Conservation (phyloP, 2,797 vertebrate genomes). For the Chelon auratus region DNA sequence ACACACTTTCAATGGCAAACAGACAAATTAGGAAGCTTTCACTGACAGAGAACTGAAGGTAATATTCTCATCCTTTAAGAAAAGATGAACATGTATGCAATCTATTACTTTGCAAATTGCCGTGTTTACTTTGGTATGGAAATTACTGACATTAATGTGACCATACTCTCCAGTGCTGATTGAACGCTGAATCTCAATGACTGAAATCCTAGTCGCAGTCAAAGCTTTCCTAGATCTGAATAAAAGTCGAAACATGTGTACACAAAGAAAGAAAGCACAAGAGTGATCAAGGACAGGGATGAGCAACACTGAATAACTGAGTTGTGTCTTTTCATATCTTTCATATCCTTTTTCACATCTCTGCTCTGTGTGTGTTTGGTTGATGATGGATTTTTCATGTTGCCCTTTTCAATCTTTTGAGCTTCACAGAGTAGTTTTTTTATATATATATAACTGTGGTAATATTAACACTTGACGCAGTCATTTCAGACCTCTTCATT, state of each 20-base stretch:
- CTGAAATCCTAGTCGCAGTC: background rate
- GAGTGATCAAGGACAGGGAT: constrained; percentile 13
- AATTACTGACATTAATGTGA: background rate
- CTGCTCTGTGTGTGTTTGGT: background rate
- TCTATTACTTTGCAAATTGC: too few relatives aligned
- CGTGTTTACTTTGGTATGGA: background rate
- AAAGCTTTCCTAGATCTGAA: constrained; percentile 18
- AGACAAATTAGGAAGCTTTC: constrained; percentile 15
- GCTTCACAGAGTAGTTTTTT: background rate
- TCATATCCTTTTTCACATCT: background rate
- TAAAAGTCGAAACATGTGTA: constrained; percentile 23
- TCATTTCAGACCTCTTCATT: background rate
- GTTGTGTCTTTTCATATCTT: background rate
- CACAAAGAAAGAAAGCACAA: background rate
- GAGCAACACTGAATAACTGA: background rate
- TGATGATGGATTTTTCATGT: background rate
- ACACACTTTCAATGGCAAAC: constrained; percentile 17
- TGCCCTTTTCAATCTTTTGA: background rate
- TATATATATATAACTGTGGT: too few relatives aligned
- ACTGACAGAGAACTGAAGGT: background rate
- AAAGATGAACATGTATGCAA: background rate
- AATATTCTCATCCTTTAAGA: background rate
- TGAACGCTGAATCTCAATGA: background rate
- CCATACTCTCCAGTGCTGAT: background rate
- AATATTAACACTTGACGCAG: too few relatives aligned